Evolutionary conservation across 2,888 invertebrate species (phyloP).

Genomic region (Calliphora vomitoria): DNA sequence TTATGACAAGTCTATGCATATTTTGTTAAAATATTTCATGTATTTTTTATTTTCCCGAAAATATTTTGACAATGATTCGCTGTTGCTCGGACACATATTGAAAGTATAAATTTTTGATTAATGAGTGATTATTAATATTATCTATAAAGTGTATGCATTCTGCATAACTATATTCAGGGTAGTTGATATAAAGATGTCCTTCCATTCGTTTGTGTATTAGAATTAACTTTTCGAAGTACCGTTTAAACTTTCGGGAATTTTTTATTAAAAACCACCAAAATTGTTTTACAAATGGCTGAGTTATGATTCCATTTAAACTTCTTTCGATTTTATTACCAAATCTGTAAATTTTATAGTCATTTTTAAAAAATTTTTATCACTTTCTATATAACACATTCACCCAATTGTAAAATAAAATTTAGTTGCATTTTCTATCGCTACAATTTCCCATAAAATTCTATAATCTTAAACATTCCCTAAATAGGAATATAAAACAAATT

Average conservation of each 20-base stretch:
- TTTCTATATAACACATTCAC: neutral
- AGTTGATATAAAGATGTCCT: too few relatives aligned
- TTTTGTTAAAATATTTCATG: slow-evolving; percentile 26
- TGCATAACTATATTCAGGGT: too few relatives aligned
- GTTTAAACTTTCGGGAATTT: too few relatives aligned
- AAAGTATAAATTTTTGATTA: slow-evolving; percentile 47
- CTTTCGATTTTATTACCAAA: neutral
- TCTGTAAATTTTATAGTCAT: neutral
- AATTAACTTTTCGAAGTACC: too few relatives aligned
- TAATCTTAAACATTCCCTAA: neutral
- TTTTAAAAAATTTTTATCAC: neutral
- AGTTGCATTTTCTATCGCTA: neutral
- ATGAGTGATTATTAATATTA: too few relatives aligned
- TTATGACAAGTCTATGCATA: slow-evolving; percentile 57
- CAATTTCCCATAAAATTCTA: neutral
- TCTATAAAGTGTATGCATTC: too few relatives aligned
- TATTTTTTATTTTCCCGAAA: slow-evolving; percentile 5
- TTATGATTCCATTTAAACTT: neutral
- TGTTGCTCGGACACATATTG: slow-evolving; percentile 10
- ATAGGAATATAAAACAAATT: too few relatives aligned
- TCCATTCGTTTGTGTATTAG: neutral
- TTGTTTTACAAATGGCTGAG: too few relatives aligned
- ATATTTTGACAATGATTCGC: slow-evolving; percentile 4
- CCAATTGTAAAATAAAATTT: slow-evolving; percentile 29
- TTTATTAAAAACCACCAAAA: too few relatives aligned